Percentiles rank a stretch among this genome's conserved stretches.
These are phyloP conservation scores for Neelides sp. DNA, from an alignment of 1,140 invertebrate species.

Conservation along the genomic window DNA sequence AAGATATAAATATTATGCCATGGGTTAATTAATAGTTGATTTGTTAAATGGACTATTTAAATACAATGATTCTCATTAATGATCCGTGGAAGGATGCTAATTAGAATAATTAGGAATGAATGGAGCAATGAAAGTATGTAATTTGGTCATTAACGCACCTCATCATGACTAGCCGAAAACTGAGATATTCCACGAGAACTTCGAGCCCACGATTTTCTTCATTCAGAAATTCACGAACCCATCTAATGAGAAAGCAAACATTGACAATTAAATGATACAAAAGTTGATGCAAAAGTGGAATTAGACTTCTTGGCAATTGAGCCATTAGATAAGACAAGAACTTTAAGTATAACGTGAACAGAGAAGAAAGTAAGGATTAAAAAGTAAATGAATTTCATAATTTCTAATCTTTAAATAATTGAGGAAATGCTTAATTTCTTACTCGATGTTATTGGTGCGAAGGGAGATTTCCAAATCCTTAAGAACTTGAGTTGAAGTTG, in stretches of 20 bases:
- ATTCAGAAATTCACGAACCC: slow-evolving; percentile 95
- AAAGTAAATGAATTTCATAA: slow-evolving; percentile 4
- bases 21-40: too few relatives aligned
- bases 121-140: too few relatives aligned
- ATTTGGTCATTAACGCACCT: slow-evolving; percentile 38
- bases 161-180: slow-evolving; percentile 84
- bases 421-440: slow-evolving; percentile 42
- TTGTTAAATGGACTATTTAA: too few relatives aligned
- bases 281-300: not conserved
- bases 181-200: slow-evolving; percentile 92
- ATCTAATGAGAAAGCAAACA: slow-evolving; percentile 50
- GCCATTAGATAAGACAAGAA: too few relatives aligned
- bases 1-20: too few relatives aligned
- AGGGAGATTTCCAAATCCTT: slow-evolving; percentile 96
- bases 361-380: not conserved
- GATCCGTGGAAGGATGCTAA: too few relatives aligned
- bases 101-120: too few relatives aligned
- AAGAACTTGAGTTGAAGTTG: slow-evolving; percentile 94
- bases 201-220: slow-evolving; percentile 91
- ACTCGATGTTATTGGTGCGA: slow-evolving; percentile 98
- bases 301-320: not conserved
- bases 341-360: too few relatives aligned
- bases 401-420: not conserved
- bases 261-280: too few relatives aligned
- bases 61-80: too few relatives aligned